Percentiles rank a stretch among this genome's conserved stretches.
Conservation (phyloP, 2,113 vertebrate genomes). For the Zosterops borbonicus region DNA sequence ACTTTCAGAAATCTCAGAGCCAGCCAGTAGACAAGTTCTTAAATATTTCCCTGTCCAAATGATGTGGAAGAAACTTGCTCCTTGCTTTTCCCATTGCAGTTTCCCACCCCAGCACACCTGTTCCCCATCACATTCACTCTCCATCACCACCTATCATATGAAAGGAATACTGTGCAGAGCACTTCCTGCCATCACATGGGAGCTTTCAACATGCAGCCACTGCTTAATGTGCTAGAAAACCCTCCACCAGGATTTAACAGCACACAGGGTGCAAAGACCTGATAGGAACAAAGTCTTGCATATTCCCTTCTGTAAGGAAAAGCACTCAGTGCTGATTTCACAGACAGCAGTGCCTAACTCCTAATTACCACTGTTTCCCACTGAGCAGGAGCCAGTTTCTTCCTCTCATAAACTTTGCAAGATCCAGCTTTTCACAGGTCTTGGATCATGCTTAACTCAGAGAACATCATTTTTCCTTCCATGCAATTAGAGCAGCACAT, state of each 20-base stretch:
- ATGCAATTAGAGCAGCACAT: not conserved
- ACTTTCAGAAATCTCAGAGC: not conserved
- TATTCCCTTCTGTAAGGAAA: not conserved
- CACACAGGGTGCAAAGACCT: not conserved
- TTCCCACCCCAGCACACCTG: not conserved
- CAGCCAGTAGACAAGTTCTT: not conserved
- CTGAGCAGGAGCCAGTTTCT: not conserved
- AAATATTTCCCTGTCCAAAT: not conserved
- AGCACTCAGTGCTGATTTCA: not conserved
- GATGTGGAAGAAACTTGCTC: not conserved
- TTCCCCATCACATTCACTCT: not conserved
- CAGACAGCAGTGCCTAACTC: not conserved
- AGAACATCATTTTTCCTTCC: not conserved
- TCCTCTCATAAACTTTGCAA: not conserved
- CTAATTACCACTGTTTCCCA: not conserved
- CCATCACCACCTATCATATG: rapidly evolving
- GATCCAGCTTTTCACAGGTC: not conserved
- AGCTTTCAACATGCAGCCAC: not conserved
- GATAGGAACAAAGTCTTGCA: not conserved
- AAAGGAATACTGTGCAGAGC: rapidly evolving
- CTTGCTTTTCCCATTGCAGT: not conserved
- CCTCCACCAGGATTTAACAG: not conserved
- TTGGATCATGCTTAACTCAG: not conserved
- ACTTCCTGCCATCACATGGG: not conserved
- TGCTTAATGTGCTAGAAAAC: not conserved